Evolutionary conservation across 2,888 invertebrate genomes (phyloP).

Genomic region (Sarcophaga rosellei): DNA sequence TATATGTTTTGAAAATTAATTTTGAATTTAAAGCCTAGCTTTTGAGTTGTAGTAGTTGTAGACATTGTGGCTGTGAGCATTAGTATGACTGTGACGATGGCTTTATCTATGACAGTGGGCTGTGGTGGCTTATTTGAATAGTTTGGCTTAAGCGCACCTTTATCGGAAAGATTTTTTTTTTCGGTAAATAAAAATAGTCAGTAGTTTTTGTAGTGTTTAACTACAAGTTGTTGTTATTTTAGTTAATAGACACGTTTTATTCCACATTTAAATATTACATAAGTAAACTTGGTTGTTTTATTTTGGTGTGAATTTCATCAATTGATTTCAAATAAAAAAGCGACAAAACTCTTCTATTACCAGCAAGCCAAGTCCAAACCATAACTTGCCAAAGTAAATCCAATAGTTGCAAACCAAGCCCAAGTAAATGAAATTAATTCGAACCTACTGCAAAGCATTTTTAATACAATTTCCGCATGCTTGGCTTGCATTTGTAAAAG

Average conservation of each 20-base stretch:
- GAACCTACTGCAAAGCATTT: neutral
- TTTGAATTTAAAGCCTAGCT: no score
- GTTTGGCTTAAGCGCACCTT: constrained; percentile 33
- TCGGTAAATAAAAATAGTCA: no score
- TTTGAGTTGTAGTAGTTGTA: neutral
- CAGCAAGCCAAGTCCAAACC: neutral
- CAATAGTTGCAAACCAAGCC: neutral
- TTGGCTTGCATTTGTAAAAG: constrained; percentile 32
- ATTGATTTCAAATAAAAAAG: constrained; percentile 57
- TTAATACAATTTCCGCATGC: constrained; percentile 62
- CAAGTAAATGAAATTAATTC: neutral
- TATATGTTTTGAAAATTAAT: no score
- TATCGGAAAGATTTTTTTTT: constrained; percentile 10
- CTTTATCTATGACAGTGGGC: neutral
- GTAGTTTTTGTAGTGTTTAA: constrained; percentile 6
- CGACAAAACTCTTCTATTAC: constrained; percentile 20
- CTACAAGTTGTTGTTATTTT: constrained; percentile 9
- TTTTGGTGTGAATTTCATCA: constrained; percentile 13
- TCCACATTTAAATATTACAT: constrained; percentile 60
- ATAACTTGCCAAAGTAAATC: neutral
- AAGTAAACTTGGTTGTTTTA: constrained; percentile 14
- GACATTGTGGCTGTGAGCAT: neutral
- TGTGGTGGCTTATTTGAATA: neutral
- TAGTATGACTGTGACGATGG: neutral
- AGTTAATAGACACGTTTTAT: constrained; percentile 43